Evolutionary conservation across 2,113 vertebrate species (phyloP).

Genomic region (Columbina picui): DNA sequence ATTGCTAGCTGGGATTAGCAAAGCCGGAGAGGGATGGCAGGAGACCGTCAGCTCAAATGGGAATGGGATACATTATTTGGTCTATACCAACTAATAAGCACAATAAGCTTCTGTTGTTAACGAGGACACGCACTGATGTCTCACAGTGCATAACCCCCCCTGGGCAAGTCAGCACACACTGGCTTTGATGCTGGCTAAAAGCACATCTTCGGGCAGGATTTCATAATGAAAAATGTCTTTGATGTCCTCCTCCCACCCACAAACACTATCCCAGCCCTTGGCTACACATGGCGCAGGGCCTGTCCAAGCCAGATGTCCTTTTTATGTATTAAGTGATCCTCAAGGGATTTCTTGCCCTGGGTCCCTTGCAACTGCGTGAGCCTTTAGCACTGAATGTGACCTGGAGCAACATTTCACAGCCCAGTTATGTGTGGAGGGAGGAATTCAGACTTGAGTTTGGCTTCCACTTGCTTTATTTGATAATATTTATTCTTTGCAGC

Average conservation of each 20-base stretch:
- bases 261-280: not conserved
- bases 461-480: not conserved
- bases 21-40: not conserved
- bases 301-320: not conserved
- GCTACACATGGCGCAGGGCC: not conserved
- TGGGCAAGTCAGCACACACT: not conserved
- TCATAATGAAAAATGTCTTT: not conserved
- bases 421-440: not conserved
- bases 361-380: not conserved
- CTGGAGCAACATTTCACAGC: not conserved
- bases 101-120: not conserved
- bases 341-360: not conserved
- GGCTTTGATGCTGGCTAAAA: constrained; percentile 25
- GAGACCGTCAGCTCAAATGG: not conserved
- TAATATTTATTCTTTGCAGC: not conserved
- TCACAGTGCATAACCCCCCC: not conserved
- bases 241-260: not conserved
- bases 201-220: not conserved
- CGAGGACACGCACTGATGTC: not conserved
- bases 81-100: not conserved
- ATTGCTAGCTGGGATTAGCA: not conserved
- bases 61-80: not conserved
- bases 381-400: not conserved
- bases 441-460: not conserved
- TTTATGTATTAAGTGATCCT: not conserved